Base-by-base conservation (phyloP, 2,888 invertebrate species). In the Agrenia bidenticulata region DNA sequence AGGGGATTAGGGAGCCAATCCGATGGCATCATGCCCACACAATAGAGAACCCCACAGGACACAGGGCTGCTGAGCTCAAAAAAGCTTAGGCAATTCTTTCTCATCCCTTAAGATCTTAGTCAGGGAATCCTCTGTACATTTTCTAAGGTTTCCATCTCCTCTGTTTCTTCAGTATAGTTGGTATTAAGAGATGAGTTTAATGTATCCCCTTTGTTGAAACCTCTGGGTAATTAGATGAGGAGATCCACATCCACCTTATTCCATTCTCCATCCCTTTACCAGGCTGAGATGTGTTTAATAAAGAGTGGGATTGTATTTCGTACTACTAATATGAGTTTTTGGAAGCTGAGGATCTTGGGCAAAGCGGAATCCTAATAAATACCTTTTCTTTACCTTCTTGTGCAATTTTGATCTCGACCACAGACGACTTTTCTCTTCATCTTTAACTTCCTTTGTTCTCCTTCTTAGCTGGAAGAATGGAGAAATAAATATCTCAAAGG, bases 51-150 rank as follows among this genome's bases (percentile, higher is more conserved):
- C 32, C 32, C 32, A n/a, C n/a, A 32, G 11, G 32, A 32, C 32
- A 32, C 11, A 45, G 39, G 15, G 39, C 9, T 39, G 39, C 39
- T 9, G 39, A 39, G 5, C n/a, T 45, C 15, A 45, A 9, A 45
- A 9, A 45, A 45, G n/a, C 32, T 11, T 4, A 32, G 5, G 32
- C 32, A 32, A 32, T 45, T 19, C 19, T 45, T 45, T 45, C n/a
- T 45, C 45, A 45, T 45, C 45, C 45, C 45, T 45, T 45, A 45
- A 45, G 45, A 45, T n/a, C 45, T 45, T 45, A 9, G 45, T 45
- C 45, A 19, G 45, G 45, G 45, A 45, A 45, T 45, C 45, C 19
- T 45, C 32, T 4, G 32, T 32, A 32, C 32, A 7, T 32, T 32
- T 32, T 32, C 17, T 45, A 45, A 19, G n/a, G 45, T 45, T 45